Evolutionary conservation across 1,140 invertebrate genomes (phyloP), one percentile per base, ranked within the genome.

Genomic region (Brachionus manjavacas): DNA sequence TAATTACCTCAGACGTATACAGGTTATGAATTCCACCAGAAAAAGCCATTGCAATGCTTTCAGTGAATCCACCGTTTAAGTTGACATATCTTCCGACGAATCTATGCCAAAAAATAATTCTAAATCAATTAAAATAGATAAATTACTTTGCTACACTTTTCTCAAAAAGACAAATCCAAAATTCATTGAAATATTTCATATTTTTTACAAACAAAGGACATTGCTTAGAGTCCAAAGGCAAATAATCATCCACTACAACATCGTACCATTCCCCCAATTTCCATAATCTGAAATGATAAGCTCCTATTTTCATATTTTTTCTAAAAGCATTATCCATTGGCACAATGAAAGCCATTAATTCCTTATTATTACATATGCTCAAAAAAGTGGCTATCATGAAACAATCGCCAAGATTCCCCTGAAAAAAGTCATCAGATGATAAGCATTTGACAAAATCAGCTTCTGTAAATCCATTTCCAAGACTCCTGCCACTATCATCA

Each of bases 201-300:
- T 81, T 81, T 46, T 81, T 81, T 6, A 20, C 31, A 81, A 81
- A 81, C 1, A 60, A 6, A 20, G 41, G 52, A 25, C n/a, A 64
- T 64, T 64, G 31, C 7, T 46, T 23, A 1, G 14, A 14, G 39
- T 81, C 79, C 3, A 93, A 93, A 6, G 94, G 94, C 35, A 94
- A 88, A 84, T 92, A 89, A 87, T 94, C 94, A 87, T 94, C 94
- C 1, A 94, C 91, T 1, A 94, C 88, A 1, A 94, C 91, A 86
- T 94, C 93, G 55, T 92, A 90, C 93, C 93, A 94, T 86, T 93
- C 92, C 3, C 93, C 93, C 88, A 93, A 94, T 86, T 93, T 91
- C 93, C 93, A 94, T 86, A 94, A 92, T 49, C 92, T 89, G 89
- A 94, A 94, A 86, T 92, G 93, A 88, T 86, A 92, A 60, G 87